Percentiles rank a stretch among this genome's conserved stretches.
Conservation (phyloP, 1,140 invertebrate species). For the Tetramorium parvispinum region DNA sequence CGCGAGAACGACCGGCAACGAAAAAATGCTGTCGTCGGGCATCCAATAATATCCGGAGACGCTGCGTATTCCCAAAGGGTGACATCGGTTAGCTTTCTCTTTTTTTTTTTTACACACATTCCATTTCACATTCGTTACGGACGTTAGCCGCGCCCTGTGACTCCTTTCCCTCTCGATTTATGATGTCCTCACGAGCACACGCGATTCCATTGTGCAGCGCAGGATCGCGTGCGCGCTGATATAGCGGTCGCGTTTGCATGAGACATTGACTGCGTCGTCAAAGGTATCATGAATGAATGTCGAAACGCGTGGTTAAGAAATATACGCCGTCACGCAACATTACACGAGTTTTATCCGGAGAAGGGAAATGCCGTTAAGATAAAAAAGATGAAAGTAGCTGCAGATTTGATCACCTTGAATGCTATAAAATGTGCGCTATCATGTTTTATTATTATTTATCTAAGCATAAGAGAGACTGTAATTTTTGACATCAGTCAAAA, state of each 20-base stretch:
- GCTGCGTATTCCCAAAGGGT: constrained; percentile 4
- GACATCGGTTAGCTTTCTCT: constrained; percentile 37
- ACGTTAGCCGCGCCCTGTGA: not conserved
- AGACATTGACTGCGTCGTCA: constrained; percentile 37
- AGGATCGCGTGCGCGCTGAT: constrained; percentile 32
- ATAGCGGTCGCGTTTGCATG: constrained; percentile 21
- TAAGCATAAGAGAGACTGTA: not conserved
- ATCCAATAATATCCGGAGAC: not conserved
- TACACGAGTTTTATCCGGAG: not conserved
- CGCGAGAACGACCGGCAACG: constrained; percentile 41
- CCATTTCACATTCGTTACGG: not conserved
- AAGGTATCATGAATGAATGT: constrained; percentile 32
- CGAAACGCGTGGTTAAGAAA: constrained; percentile 14
- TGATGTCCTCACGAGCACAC: not conserved
- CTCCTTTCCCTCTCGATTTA: not conserved
- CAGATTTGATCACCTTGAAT: not conserved
- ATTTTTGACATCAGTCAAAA: not conserved
- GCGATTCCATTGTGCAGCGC: not conserved
- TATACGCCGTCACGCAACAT: constrained; percentile 7
- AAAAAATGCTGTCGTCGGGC: constrained; percentile 17
- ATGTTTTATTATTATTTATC: not conserved
- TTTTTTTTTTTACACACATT: constrained; percentile 43
- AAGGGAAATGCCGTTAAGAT: not conserved
- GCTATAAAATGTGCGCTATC: not conserved
- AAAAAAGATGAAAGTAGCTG: not conserved